phyloP scores from a whole-genome alignment of 2,888 invertebrate species.

The Protonemura montana region DNA sequence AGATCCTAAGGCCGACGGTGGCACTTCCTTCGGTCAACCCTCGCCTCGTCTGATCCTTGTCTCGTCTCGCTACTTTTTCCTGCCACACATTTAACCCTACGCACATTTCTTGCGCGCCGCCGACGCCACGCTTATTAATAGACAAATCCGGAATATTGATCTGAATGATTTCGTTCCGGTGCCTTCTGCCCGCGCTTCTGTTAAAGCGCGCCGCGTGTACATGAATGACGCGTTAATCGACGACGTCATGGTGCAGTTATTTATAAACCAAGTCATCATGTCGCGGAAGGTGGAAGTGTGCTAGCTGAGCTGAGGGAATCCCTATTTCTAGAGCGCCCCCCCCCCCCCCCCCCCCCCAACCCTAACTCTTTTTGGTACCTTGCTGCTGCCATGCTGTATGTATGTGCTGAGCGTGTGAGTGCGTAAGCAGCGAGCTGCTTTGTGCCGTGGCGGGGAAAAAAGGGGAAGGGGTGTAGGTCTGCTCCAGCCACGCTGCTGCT shows the following conservation, averaged over 20 bases:
- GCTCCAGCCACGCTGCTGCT: slow-evolving; percentile 3
- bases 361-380: no score
- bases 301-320: not conserved
- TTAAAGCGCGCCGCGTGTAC: not conserved
- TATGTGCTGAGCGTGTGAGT: not conserved
- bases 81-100: no score
- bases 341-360: no score
- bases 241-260: not conserved
- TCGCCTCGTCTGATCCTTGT: no score
- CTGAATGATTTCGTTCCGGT: not conserved
- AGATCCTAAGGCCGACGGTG: no score
- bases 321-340: not conserved
- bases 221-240: not conserved
- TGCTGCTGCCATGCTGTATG: no score
- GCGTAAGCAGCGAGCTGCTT: not conserved
- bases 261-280: not conserved
- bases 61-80: no score
- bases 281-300: not conserved
- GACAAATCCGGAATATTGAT: not conserved
- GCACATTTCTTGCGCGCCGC: not conserved
- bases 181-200: not conserved
- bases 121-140: not conserved
- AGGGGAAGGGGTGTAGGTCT: not conserved
- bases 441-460: not conserved
- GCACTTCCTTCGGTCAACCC: no score